Percentiles rank a stretch among this genome's conserved stretches.
These are phyloP conservation scores for Prionailurus viverrinus DNA, from an alignment of 2,113 vertebrate genomes.

Conservation along the genomic window DNA sequence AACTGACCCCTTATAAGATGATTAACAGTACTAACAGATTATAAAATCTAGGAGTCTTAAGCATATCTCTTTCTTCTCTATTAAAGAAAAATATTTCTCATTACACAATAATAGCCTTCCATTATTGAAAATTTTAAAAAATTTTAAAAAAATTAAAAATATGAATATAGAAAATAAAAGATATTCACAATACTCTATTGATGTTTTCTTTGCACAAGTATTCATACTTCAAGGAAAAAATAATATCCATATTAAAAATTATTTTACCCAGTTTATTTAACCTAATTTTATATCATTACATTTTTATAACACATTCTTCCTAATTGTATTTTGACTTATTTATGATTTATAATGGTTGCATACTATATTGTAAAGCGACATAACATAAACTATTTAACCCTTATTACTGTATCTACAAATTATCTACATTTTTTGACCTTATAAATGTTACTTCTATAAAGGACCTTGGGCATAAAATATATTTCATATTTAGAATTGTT, in stretches of 20 bases:
- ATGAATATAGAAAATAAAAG: background rate
- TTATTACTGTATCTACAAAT: background rate
- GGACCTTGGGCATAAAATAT: background rate
- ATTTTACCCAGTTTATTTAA: conserved; percentile 7
- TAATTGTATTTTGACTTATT: conserved; percentile 4
- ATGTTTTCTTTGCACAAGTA: background rate
- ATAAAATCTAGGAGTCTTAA: background rate
- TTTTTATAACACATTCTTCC: background rate
- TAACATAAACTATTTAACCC: background rate
- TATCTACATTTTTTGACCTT: background rate
- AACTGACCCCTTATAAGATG: background rate
- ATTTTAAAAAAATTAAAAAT: background rate
- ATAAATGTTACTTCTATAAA: background rate
- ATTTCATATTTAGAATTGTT: conserved; percentile 4
- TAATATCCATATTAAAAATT: background rate
- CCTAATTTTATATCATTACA: background rate
- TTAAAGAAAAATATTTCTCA: background rate
- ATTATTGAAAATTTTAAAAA: background rate
- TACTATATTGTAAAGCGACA: background rate
- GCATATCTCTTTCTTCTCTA: background rate
- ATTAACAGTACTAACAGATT: background rate
- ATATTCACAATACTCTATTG: background rate
- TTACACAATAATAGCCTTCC: background rate
- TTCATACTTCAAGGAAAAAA: background rate
- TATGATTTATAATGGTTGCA: background rate